Evolutionary conservation across 1,140 invertebrate genomes (phyloP).

Genomic region (Aricia agestis): DNA sequence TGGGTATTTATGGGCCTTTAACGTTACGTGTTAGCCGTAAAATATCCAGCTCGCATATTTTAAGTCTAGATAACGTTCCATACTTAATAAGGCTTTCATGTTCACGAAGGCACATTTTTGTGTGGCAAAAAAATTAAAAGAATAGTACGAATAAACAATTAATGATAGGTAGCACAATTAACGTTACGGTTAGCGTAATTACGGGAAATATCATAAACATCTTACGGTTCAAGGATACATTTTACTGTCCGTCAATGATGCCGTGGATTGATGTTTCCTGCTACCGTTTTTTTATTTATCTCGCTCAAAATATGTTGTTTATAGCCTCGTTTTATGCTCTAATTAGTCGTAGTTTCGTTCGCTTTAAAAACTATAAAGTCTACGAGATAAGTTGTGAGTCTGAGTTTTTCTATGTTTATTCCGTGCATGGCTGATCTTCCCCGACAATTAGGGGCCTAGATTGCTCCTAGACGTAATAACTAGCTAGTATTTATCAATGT

Average conservation of each 20-base stretch:
- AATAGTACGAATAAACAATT: constrained; percentile 33
- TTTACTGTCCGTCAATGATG: constrained; percentile 36
- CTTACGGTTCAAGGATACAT: constrained; percentile 43
- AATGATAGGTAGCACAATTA: constrained; percentile 41
- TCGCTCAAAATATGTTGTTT: constrained; percentile 10
- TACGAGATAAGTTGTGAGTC: no score
- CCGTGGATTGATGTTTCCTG: constrained; percentile 47
- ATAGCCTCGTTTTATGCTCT: background rate
- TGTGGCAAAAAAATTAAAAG: constrained; percentile 17
- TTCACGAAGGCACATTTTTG: background rate
- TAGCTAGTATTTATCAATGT: no score
- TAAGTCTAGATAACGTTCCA: constrained; percentile 10
- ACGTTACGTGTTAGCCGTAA: background rate
- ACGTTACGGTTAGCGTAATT: constrained; percentile 57
- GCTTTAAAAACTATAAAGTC: no score
- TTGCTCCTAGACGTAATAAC: no score
- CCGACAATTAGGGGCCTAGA: no score
- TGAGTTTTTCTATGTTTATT: no score
- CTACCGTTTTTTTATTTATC: constrained; percentile 28
- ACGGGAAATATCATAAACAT: constrained; percentile 63
- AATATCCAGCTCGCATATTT: background rate
- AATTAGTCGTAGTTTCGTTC: no score
- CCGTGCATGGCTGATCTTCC: no score
- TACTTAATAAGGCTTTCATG: constrained; percentile 3
- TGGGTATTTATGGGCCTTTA: background rate